Percentiles rank a stretch among this genome's conserved stretches.
Evolutionary conservation across 2,888 invertebrate genomes (phyloP).

Genomic region (Melinaea menophilus): DNA sequence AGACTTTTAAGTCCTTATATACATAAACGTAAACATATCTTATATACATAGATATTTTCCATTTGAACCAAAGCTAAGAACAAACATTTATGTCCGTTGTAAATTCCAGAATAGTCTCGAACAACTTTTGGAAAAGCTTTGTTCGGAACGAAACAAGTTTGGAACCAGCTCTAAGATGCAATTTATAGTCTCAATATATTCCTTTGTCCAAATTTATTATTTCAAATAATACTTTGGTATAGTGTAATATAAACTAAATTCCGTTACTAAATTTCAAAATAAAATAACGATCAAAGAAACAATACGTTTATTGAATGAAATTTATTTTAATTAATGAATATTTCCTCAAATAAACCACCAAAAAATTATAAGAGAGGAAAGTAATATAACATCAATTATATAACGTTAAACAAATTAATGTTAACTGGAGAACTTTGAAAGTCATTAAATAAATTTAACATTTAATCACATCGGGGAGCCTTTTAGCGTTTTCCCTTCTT

Average conservation of each 20-base stretch:
- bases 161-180: not conserved
- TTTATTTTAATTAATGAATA: too few relatives aligned
- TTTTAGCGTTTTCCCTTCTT: constrained; percentile 83
- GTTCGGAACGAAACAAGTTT: not conserved
- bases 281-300: not conserved
- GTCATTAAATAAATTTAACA: too few relatives aligned
- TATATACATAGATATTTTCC: not conserved
- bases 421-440: too few relatives aligned
- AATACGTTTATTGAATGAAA: too few relatives aligned
- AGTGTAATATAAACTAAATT: not conserved
- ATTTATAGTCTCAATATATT: constrained; percentile 1
- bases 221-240: not conserved
- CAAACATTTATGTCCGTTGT: constrained; percentile 7
- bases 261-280: not conserved
- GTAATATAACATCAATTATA: not conserved
- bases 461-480: too few relatives aligned
- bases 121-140: constrained; percentile 8
- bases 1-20: not conserved
- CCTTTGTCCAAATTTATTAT: not conserved
- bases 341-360: too few relatives aligned
- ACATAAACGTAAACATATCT: not conserved
- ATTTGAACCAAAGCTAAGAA: constrained; percentile 2
- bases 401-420: too few relatives aligned
- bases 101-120: not conserved
- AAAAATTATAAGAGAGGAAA: not conserved